A percentile compares a stretch with the other conserved stretches of the same genome.
Evolutionary conservation across 1,140 invertebrate genomes (phyloP).

Genomic region (Drosophila dunni): DNA sequence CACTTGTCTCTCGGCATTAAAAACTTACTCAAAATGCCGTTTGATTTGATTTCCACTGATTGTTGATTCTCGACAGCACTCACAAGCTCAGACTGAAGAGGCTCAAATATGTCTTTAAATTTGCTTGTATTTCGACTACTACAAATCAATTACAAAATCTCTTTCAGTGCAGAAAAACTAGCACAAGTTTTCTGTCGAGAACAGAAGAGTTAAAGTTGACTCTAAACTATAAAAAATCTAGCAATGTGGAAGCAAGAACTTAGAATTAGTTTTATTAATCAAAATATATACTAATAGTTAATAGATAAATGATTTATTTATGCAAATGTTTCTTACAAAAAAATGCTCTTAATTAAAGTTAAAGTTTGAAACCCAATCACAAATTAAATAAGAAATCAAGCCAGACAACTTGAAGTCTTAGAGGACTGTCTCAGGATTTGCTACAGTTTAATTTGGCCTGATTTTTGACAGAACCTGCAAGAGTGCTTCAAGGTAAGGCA

Average conservation of each 20-base stretch:
- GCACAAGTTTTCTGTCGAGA: background rate
- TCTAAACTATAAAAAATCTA: too few relatives aligned
- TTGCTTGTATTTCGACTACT: background rate
- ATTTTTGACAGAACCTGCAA: background rate
- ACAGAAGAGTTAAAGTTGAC: background rate
- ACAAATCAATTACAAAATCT: conserved; percentile 11
- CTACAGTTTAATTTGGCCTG: background rate
- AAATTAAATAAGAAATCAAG: background rate
- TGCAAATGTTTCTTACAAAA: too few relatives aligned
- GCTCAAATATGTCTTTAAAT: conserved; percentile 1
- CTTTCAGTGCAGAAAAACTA: conserved; percentile 9
- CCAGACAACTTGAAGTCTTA: background rate
- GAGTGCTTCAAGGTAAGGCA: conserved; percentile 19
- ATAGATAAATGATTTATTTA: too few relatives aligned
- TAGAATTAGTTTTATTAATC: too few relatives aligned
- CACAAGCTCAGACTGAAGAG: conserved; percentile 9
- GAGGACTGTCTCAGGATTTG: background rate
- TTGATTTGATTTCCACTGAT: conserved; percentile 19
- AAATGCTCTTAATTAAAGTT: too few relatives aligned
- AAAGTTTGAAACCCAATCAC: background rate
- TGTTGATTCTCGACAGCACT: conserved; percentile 5
- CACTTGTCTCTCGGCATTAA: conserved; percentile 35
- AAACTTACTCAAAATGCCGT: conserved; percentile 59
- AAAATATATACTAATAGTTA: too few relatives aligned
- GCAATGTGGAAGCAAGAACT: too few relatives aligned